Percentiles rank a stretch among this genome's conserved stretches.
These are phyloP conservation scores for Orientallactaga bullata DNA, from an alignment of 2,113 vertebrate species.

Conservation along the genomic window DNA sequence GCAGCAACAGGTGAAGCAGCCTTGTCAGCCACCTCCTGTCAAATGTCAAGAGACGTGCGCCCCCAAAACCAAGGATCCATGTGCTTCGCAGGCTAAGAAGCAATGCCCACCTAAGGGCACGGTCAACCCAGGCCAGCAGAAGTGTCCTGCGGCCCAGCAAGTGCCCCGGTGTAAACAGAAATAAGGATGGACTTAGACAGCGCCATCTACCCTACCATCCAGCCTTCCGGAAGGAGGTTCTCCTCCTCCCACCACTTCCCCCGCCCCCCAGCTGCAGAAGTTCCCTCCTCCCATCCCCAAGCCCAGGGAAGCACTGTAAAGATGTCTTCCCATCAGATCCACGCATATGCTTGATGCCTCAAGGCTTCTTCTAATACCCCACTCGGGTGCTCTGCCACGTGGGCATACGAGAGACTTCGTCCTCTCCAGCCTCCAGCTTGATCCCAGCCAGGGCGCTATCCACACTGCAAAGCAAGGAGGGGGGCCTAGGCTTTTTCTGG, in stretches of 20 bases:
- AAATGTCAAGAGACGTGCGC: constrained; percentile 53
- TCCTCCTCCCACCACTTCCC: not conserved
- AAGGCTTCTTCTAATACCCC: not conserved
- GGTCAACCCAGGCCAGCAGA: constrained; percentile 6
- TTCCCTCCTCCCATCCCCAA: no score
- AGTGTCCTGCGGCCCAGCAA: constrained; percentile 50
- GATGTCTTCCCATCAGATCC: not conserved
- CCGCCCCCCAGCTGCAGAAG: not conserved
- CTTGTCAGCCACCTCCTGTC: constrained; percentile 55
- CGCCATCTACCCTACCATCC: not conserved
- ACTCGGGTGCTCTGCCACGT: not conserved
- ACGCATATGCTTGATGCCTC: not conserved
- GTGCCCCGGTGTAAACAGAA: constrained; percentile 64
- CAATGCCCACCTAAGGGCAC: constrained; percentile 44
- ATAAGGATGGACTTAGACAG: not conserved
- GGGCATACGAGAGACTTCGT: not conserved
- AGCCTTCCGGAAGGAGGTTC: no score
- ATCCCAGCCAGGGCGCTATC: not conserved
- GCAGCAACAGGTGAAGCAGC: constrained; percentile 74
- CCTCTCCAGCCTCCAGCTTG: not conserved
- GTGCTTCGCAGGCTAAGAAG: constrained; percentile 64
- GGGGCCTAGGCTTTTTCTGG: not conserved
- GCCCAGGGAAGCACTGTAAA: not conserved
- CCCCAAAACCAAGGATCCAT: constrained; percentile 61
- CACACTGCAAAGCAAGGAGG: not conserved